Evolutionary conservation across 2,888 invertebrate genomes (phyloP).

Genomic region (Halocaridina rubra): DNA sequence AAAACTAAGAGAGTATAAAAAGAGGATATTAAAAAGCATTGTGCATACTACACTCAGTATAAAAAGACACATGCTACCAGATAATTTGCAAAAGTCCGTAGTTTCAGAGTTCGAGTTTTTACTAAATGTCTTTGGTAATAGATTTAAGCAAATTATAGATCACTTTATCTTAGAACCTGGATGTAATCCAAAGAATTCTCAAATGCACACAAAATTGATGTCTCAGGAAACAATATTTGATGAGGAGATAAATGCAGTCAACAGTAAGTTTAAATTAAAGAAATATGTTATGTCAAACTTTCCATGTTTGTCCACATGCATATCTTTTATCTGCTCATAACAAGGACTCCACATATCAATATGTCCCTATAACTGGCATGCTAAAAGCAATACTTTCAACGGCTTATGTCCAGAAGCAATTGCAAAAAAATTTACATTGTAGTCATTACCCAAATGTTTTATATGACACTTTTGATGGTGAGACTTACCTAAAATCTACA

Average conservation of each 20-base stretch:
- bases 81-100: not conserved
- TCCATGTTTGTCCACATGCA: too few relatives aligned
- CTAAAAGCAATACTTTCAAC: not conserved
- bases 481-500: not conserved
- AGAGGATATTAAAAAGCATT: too few relatives aligned
- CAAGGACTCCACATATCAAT: too few relatives aligned
- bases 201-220: not conserved
- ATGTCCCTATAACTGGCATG: too few relatives aligned
- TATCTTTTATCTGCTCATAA: too few relatives aligned
- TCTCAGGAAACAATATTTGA: not conserved
- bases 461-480: slow-evolving; percentile 5
- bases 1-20: too few relatives aligned
- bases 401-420: not conserved
- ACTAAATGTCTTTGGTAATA: not conserved
- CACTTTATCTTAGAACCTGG: not conserved
- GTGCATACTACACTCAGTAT: too few relatives aligned
- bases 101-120: not conserved
- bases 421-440: not conserved
- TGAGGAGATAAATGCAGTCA: not conserved
- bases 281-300: not conserved
- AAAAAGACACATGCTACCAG: too few relatives aligned
- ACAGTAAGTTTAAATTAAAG: not conserved
- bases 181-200: not conserved
- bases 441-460: not conserved
- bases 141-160: not conserved